These are phyloP conservation scores for Helicolenus hilgendorfi DNA, from an alignment of 2,797 vertebrate genomes.

Conservation along the genomic window DNA sequence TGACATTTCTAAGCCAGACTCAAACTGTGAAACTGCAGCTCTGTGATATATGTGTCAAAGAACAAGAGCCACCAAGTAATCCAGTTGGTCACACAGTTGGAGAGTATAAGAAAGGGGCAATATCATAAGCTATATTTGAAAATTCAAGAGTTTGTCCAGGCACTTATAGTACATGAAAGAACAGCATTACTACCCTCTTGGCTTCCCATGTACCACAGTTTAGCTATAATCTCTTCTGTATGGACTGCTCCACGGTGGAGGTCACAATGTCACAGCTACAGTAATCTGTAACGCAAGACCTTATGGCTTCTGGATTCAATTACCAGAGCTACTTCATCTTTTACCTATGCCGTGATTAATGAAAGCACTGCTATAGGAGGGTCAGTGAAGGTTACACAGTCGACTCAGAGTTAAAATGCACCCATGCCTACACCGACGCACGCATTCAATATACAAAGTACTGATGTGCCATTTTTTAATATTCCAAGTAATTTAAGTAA, in stretches of 20 bases:
- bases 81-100: constrained; percentile 10
- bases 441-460: constrained; percentile 20
- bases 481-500: constrained; percentile 15
- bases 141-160: background rate
- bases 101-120: background rate
- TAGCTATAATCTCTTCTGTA: constrained; percentile 48
- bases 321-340: constrained; percentile 62
- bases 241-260: constrained; percentile 28
- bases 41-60: constrained; percentile 6
- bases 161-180: constrained; percentile 19
- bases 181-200: constrained; percentile 11
- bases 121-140: background rate
- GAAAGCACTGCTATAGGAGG: constrained; percentile 39
- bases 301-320: constrained; percentile 74
- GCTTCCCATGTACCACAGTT: constrained; percentile 26
- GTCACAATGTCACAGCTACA: constrained; percentile 63
- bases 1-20: constrained; percentile 9
- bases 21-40: constrained; percentile 3
- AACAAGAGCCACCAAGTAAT: background rate
- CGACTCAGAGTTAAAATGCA: constrained; percentile 14
- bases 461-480: constrained; percentile 4
- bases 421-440: background rate
- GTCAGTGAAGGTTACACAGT: constrained; percentile 68
- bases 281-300: constrained; percentile 63
- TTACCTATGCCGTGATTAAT: constrained; percentile 75